Percentiles rank a stretch among this genome's conserved stretches.
Evolutionary conservation across 2,113 vertebrate genomes (phyloP).

Genomic region (Coregonus clupeaformis): DNA sequence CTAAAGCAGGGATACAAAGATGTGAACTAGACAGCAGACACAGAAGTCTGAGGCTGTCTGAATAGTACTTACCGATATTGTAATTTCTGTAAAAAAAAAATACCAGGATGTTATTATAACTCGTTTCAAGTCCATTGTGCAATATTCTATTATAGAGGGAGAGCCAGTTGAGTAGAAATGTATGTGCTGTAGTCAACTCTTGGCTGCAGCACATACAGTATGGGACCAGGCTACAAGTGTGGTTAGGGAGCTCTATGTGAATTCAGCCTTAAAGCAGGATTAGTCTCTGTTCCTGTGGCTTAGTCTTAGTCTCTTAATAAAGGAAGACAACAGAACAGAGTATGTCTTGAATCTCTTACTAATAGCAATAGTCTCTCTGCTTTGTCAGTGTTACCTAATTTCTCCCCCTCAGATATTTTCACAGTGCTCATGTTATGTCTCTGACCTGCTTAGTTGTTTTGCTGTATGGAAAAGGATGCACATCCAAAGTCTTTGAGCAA

Average conservation of each 20-base stretch:
- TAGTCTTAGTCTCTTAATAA: background rate
- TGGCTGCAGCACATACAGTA: background rate
- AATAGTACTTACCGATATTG: too few relatives aligned
- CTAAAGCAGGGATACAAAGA: constrained; percentile 6
- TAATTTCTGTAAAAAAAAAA: too few relatives aligned
- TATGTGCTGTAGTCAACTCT: background rate
- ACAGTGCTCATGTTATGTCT: too few relatives aligned
- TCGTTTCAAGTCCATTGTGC: too few relatives aligned
- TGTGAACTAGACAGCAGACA: background rate
- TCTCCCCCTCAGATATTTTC: constrained; percentile 22
- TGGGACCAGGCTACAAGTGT: background rate
- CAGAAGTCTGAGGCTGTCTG: background rate
- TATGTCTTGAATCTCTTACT: constrained; percentile 41
- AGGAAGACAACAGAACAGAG: constrained; percentile 9
- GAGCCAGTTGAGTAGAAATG: background rate
- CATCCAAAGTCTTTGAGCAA: background rate
- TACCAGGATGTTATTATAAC: too few relatives aligned
- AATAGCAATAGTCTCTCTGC: constrained; percentile 72
- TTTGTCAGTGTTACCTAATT: constrained; percentile 40
- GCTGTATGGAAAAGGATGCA: background rate
- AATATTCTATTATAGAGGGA: too few relatives aligned
- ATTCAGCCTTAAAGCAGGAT: constrained; percentile 9
- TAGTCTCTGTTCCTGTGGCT: constrained; percentile 1
- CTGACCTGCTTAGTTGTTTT: too few relatives aligned
- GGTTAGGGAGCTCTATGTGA: background rate